Base-by-base conservation (phyloP, 2,888 invertebrate species). In the Napeogenes inachia region DNA sequence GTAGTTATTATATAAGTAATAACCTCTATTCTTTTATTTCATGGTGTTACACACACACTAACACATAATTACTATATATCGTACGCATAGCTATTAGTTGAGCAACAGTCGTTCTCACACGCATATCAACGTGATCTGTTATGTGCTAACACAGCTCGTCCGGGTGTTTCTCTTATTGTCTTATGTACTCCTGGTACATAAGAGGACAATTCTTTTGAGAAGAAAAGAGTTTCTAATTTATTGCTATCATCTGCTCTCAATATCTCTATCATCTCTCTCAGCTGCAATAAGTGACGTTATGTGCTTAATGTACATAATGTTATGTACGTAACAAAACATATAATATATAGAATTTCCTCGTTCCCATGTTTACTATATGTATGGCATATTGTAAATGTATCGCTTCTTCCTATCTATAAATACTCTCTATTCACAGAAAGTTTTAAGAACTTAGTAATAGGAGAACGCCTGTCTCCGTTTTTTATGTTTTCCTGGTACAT, bases 91-190 rank as follows among this genome's bases (percentile, higher is more conserved):
- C 53, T 32, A 60, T 63, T 58, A 63, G 46, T 56, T 63, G 59
- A 54, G 68, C 68, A 67, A 66, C 57, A 60, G 35, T 65, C 68
- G 64, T 67, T 67, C 62, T 66, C 64, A 68, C 70, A 68, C 70
- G 68, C 61, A 54, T 56, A 53, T 21, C 46, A 61, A 68, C 68
- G 68, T 68, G 66, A 56, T 61, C 59, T 46, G 47, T n/a, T 54
- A 35, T 54, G 55, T 54, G 35, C 55, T 38, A 65, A 45, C 56
- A 58, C 3, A 42, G 12, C 42, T 10, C 12, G 42, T 42, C 42
- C 42, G 42, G 42, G 56, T 38, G 38, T 54, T 54, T 55, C 38
- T 57, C 54, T 59, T 63, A 45, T 61, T 59, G 50, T 45, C 42
- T 21, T 45, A 21, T n/a, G 32, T 50, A 45, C 33, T 42, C 45